Percentiles rank a stretch among this genome's conserved stretches.
phyloP scores from a whole-genome alignment of 1,140 invertebrate species.

The Melitaea cinxia region DNA sequence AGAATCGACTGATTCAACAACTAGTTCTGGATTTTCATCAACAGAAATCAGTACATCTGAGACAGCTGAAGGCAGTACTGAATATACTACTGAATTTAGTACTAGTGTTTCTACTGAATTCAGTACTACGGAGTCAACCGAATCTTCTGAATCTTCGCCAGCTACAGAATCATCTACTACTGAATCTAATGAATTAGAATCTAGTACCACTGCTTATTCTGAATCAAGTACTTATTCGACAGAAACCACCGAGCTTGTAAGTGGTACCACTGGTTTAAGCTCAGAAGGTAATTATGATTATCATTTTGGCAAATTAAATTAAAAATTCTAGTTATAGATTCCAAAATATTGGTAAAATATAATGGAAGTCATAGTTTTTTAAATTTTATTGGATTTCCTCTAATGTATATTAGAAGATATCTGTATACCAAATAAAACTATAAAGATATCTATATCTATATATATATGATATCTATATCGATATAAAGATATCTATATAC shows the following conservation, averaged over 20 bases:
- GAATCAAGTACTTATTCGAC: not conserved
- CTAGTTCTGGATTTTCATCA: conserved; percentile 24
- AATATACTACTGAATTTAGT: conserved; percentile 19
- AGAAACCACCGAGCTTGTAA: not conserved
- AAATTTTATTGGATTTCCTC: too few relatives aligned
- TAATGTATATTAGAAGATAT: too few relatives aligned
- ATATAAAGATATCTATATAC: too few relatives aligned
- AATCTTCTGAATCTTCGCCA: too few relatives aligned
- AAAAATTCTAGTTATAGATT: too few relatives aligned
- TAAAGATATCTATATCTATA: too few relatives aligned
- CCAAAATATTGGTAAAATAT: too few relatives aligned
- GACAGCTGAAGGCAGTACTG: conserved; percentile 22
- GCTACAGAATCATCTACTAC: conserved; percentile 15
- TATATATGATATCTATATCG: too few relatives aligned
- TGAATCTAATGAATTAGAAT: conserved; percentile 8
- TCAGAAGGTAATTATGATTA: not conserved
- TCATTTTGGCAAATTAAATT: too few relatives aligned
- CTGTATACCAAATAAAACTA: too few relatives aligned
- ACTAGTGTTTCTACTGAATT: conserved; percentile 21
- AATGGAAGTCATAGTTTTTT: too few relatives aligned
- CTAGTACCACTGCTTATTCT: conserved; percentile 4
- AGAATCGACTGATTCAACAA: conserved; percentile 22
- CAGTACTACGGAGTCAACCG: conserved; percentile 19
- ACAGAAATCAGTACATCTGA: conserved; percentile 12
- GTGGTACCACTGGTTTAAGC: not conserved